These are phyloP conservation scores for Melitaea athalia DNA, from an alignment of 2,888 invertebrate genomes.

Conservation along the genomic window DNA sequence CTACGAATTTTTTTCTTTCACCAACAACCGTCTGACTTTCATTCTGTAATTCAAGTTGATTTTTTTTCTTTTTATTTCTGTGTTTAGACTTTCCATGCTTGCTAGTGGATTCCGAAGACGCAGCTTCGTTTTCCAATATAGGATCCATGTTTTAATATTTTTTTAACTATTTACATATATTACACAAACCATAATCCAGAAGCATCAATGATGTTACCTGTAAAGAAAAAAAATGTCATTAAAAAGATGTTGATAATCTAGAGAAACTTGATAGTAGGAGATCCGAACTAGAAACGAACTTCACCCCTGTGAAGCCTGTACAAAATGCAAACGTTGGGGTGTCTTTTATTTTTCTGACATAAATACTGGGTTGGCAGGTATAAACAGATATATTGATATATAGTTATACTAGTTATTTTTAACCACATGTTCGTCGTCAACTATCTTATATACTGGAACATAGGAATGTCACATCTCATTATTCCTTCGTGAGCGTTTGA, in stretches of 20 bases:
- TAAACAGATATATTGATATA: too few species aligned
- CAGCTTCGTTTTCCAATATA: conserved; percentile 78
- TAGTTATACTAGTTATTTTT: too few species aligned
- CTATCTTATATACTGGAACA: not conserved
- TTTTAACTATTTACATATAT: conserved; percentile 55
- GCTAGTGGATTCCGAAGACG: conserved; percentile 65
- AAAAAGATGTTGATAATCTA: not conserved
- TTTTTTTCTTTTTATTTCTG: conserved; percentile 73
- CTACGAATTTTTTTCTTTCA: conserved; percentile 71
- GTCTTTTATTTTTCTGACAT: too few species aligned
- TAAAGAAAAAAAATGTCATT: conserved; percentile 49
- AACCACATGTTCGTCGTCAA: too few species aligned
- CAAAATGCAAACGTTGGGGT: too few species aligned
- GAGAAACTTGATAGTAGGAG: too few species aligned
- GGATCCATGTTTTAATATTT: conserved; percentile 67
- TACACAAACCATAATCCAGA: conserved; percentile 59
- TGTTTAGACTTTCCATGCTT: conserved; percentile 74
- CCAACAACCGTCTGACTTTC: conserved; percentile 73
- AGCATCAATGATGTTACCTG: conserved; percentile 60
- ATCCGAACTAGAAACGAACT: too few species aligned
- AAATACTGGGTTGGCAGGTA: too few species aligned
- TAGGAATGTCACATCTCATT: too few species aligned
- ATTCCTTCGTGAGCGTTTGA: too few species aligned
- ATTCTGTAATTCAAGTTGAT: conserved; percentile 55
- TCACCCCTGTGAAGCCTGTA: too few species aligned